A percentile compares a stretch with the other conserved stretches of the same genome.
These are phyloP conservation scores for Bubo scandiacus DNA, from an alignment of 2,113 vertebrate species.

Conservation along the genomic window DNA sequence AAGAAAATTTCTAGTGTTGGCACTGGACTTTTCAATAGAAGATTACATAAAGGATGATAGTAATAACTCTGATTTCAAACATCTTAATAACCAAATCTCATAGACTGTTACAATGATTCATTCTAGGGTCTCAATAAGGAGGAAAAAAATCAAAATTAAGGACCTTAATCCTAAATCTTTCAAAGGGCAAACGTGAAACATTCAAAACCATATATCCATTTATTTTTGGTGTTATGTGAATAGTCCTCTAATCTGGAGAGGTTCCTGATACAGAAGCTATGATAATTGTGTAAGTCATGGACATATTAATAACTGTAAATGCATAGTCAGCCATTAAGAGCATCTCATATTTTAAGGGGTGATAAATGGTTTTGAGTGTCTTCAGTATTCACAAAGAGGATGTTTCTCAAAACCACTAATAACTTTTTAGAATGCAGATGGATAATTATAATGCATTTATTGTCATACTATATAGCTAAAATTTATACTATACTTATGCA, in stretches of 20 bases:
- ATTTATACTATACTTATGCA: neutral
- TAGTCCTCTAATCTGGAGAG: neutral
- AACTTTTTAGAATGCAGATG: neutral
- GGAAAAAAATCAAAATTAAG: neutral
- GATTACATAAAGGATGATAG: neutral
- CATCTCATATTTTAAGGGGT: neutral
- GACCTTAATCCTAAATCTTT: neutral
- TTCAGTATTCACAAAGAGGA: neutral
- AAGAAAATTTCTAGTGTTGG: neutral
- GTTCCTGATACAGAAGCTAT: neutral
- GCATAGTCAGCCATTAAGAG: neutral
- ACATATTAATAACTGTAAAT: neutral
- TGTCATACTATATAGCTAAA: neutral
- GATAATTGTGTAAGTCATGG: neutral
- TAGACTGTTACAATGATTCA: neutral
- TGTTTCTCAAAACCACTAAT: neutral
- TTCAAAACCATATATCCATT: neutral
- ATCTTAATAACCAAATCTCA: neutral
- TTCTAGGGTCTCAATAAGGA: neutral
- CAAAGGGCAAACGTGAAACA: neutral
- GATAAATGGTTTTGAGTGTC: neutral
- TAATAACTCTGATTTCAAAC: neutral
- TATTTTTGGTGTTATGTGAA: neutral
- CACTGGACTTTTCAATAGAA: neutral
- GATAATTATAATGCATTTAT: neutral